phyloP scores from a whole-genome alignment of 92 coral and sea anemone species.

The Palythoa grandis region DNA sequence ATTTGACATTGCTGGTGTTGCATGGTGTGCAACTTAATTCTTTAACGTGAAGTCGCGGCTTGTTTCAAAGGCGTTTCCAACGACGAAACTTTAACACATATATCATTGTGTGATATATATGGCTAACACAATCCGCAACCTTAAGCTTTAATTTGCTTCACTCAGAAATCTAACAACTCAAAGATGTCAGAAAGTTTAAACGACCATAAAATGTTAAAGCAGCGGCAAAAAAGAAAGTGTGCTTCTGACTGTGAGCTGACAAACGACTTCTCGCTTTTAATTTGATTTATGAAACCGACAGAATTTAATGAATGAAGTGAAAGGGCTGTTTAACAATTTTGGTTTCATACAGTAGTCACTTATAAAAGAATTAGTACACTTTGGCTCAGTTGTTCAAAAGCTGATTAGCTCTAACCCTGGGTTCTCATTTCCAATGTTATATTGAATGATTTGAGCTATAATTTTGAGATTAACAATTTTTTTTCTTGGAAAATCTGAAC shows the following conservation, averaged over 20 bases:
- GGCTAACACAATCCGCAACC: too few species aligned
- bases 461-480: too few species aligned
- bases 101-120: neutral
- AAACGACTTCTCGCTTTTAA: neutral
- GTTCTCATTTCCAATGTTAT: too few species aligned
- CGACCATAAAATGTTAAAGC: neutral
- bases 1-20: neutral
- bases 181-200: neutral
- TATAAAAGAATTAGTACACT: too few species aligned
- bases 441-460: too few species aligned
- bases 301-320: too few species aligned
- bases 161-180: neutral
- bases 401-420: too few species aligned
- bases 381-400: too few species aligned
- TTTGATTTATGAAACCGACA: slow-evolving; percentile 2
- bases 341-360: too few species aligned
- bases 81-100: neutral
- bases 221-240: neutral
- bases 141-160: neutral
- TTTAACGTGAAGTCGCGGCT: neutral
- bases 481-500: too few species aligned
- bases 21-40: neutral
- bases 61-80: neutral
- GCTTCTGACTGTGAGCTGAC: too few species aligned
- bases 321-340: too few species aligned